These are phyloP conservation scores for Ameiurus melas DNA, from an alignment of 2,113 vertebrate species.

Conservation along the genomic window DNA sequence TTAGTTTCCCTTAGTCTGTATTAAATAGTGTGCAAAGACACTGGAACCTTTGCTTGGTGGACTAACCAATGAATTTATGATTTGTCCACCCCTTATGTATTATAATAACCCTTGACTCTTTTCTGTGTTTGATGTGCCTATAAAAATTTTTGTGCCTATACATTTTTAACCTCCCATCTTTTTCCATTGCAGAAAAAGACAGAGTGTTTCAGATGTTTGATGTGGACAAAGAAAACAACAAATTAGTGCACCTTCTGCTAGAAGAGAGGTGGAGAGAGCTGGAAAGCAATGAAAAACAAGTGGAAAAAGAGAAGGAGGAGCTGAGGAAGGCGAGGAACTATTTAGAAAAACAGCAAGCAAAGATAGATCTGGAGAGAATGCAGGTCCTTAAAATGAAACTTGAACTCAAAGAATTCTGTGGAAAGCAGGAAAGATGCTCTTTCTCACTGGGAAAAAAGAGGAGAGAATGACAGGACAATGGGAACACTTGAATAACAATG, in stretches of 20 bases:
- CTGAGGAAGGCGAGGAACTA: background rate
- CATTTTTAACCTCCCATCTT: background rate
- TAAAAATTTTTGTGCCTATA: background rate
- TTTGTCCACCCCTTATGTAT: background rate
- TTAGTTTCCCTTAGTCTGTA: too few species aligned
- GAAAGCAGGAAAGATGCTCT: background rate
- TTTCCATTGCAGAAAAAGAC: constrained; percentile 24
- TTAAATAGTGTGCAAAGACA: background rate
- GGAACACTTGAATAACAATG: background rate
- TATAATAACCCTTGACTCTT: background rate
- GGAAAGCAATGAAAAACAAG: constrained; percentile 22
- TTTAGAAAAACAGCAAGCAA: background rate
- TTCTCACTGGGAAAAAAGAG: background rate
- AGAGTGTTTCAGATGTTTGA: constrained; percentile 26
- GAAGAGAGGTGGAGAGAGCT: constrained; percentile 26
- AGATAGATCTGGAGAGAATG: background rate
- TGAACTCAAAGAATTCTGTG: background rate
- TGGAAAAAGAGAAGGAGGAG: constrained; percentile 26
- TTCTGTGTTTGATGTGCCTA: background rate
- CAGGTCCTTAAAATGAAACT: background rate
- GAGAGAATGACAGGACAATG: background rate
- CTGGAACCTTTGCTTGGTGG: background rate
- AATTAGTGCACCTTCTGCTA: background rate
- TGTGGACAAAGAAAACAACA: background rate
- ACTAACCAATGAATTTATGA: background rate